A percentile compares a stretch with the other conserved stretches of the same genome.
Evolutionary conservation across 2,797 vertebrate species (phyloP).

Genomic region (Pogoniulus pusillus): DNA sequence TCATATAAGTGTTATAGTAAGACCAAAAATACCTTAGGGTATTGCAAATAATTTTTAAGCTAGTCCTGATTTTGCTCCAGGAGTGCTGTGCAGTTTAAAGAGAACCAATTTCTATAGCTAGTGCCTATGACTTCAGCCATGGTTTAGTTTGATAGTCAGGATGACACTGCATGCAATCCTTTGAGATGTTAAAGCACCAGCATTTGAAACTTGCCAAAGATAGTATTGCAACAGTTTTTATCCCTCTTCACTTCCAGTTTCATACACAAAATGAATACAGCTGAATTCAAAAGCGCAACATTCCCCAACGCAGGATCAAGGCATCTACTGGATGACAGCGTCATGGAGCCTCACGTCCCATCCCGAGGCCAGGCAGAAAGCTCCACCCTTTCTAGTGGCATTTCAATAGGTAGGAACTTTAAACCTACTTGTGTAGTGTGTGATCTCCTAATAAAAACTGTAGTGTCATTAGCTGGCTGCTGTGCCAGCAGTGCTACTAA

Average conservation of each 20-base stretch:
- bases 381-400: constrained; percentile 96
- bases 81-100: not conserved
- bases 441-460: not conserved
- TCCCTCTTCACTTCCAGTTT: constrained; percentile 79
- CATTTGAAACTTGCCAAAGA: not conserved
- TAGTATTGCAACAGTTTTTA: not conserved
- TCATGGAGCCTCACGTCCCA: constrained; percentile 94
- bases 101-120: fast-evolving
- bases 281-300: constrained; percentile 96
- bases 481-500: not conserved
- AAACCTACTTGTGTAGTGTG: fast-evolving
- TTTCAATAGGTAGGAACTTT: constrained; percentile 89
- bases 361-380: constrained; percentile 93
- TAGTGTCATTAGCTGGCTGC: not conserved
- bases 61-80: not conserved
- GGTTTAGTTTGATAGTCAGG: not conserved
- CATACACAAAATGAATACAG: constrained; percentile 96
- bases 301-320: constrained; percentile 96
- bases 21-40: not conserved
- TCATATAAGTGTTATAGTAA: not conserved
- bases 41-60: not conserved
- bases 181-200: not conserved
- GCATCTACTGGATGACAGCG: constrained; percentile 95
- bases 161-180: fast-evolving
- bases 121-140: not conserved